These are phyloP conservation scores for Diorhabda carinulata DNA, from an alignment of 1,140 invertebrate species.

Conservation along the genomic window DNA sequence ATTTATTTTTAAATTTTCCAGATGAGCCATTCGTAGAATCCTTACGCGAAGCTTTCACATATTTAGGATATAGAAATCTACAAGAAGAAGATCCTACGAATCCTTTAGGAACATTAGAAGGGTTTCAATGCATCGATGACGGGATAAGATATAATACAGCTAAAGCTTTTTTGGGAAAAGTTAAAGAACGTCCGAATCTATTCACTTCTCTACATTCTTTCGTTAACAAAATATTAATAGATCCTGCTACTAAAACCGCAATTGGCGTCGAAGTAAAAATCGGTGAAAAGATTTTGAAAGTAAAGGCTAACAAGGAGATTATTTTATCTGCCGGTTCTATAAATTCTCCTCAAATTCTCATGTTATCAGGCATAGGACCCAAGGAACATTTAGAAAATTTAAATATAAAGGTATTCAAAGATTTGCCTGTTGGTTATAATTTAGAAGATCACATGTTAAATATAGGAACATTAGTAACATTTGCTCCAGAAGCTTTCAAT, in stretches of 20 bases:
- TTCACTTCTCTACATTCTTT: slow-evolving; percentile 53
- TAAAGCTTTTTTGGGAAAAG: slow-evolving; percentile 68
- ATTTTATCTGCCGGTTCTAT: slow-evolving; percentile 61
- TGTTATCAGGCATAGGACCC: slow-evolving; percentile 71
- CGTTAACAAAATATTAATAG: slow-evolving; percentile 47
- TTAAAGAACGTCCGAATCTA: slow-evolving; percentile 55
- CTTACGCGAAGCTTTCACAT: slow-evolving; percentile 77
- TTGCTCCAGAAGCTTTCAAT: slow-evolving; percentile 18
- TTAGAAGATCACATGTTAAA: slow-evolving; percentile 52
- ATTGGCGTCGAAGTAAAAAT: slow-evolving; percentile 35
- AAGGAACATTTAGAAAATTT: slow-evolving; percentile 56
- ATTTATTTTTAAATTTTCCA: slow-evolving; percentile 42
- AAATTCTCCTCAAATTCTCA: slow-evolving; percentile 61
- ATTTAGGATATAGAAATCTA: slow-evolving; percentile 69
- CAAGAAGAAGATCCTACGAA: slow-evolving; percentile 48
- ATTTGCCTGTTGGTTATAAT: slow-evolving; percentile 49
- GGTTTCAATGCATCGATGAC: slow-evolving; percentile 48
- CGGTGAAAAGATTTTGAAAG: slow-evolving; percentile 40
- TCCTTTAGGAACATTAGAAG: slow-evolving; percentile 52
- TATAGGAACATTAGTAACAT: slow-evolving; percentile 12
- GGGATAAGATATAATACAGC: slow-evolving; percentile 69
- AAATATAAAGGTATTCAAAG: slow-evolving; percentile 38
- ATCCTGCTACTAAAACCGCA: slow-evolving; percentile 21
- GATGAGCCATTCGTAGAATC: slow-evolving; percentile 69
- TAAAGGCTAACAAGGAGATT: slow-evolving; percentile 58